A percentile compares a stretch with the other conserved stretches of the same genome.
These are phyloP conservation scores for Eupithecia subfuscata DNA, from an alignment of 2,888 invertebrate genomes.

Conservation along the genomic window DNA sequence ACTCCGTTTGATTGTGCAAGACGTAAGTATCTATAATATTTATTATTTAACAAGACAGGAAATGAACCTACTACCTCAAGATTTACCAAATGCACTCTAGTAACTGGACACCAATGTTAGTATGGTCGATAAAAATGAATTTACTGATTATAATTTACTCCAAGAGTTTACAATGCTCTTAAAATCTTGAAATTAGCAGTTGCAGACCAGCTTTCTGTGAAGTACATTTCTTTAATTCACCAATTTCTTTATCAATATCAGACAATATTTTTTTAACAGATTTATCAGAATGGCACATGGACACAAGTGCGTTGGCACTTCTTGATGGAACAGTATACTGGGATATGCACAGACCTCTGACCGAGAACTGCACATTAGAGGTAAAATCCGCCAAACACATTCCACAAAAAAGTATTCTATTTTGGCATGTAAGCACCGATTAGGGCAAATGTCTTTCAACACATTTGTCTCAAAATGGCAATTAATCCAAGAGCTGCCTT, in stretches of 20 bases:
- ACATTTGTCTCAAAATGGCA: too few species aligned
- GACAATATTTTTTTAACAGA: too few species aligned
- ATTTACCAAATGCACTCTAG: too few species aligned
- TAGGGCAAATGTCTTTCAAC: too few species aligned
- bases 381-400: too few species aligned
- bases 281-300: slow-evolving; percentile 88
- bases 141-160: neutral
- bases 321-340: slow-evolving; percentile 91
- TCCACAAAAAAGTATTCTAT: too few species aligned
- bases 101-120: too few species aligned
- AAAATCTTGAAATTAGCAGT: neutral
- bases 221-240: neutral
- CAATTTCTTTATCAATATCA: too few species aligned
- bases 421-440: too few species aligned
- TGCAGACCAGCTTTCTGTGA: neutral
- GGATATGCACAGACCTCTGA: slow-evolving; percentile 96
- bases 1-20: slow-evolving; percentile 96
- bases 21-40: slow-evolving; percentile 84
- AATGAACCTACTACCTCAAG: neutral
- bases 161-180: neutral
- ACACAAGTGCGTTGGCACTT: slow-evolving; percentile 90
- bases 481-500: too few species aligned
- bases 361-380: slow-evolving; percentile 75
- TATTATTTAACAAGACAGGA: neutral
- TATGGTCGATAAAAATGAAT: too few species aligned